phyloP scores from a whole-genome alignment of 2,797 vertebrate genomes.

The Pitangus sulphuratus region DNA sequence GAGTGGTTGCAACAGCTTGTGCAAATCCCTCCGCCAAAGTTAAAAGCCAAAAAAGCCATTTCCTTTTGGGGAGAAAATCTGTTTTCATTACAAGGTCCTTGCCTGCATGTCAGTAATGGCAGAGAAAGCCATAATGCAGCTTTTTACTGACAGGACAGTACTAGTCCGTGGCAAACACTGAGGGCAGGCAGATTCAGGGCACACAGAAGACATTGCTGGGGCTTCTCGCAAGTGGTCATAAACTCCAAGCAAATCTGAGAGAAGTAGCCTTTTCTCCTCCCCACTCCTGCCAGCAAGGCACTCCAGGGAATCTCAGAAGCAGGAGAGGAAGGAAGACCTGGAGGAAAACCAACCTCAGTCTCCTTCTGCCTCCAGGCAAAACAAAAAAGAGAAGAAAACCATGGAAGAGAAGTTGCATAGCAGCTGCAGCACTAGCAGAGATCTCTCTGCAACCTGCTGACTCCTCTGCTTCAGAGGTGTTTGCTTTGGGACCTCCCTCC shows the following conservation, averaged over 20 bases:
- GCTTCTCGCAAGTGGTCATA: not conserved
- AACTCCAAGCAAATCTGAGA: not conserved
- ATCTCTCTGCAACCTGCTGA: fast-evolving
- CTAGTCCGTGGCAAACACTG: not conserved
- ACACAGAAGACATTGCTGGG: not conserved
- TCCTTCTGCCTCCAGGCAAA: not conserved
- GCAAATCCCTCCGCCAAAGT: not conserved
- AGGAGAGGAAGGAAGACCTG: not conserved
- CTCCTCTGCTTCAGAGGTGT: not conserved
- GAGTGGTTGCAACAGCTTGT: not conserved
- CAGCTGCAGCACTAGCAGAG: not conserved
- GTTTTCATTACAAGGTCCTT: not conserved
- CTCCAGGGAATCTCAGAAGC: not conserved
- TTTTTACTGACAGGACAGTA: not conserved
- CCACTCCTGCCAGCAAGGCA: not conserved
- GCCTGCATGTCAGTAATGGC: not conserved
- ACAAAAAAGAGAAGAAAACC: not conserved
- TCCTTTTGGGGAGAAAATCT: not conserved
- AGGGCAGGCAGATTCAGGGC: not conserved
- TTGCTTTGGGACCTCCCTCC: not conserved
- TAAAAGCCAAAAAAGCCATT: not conserved
- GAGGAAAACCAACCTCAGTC: not conserved
- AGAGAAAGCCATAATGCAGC: not conserved
- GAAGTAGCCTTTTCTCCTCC: not conserved
- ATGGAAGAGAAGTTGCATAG: fast-evolving